Percentiles rank a stretch among this genome's conserved stretches.
Evolutionary conservation across 2,888 invertebrate genomes (phyloP).

Genomic region (Dugesia japonica): DNA sequence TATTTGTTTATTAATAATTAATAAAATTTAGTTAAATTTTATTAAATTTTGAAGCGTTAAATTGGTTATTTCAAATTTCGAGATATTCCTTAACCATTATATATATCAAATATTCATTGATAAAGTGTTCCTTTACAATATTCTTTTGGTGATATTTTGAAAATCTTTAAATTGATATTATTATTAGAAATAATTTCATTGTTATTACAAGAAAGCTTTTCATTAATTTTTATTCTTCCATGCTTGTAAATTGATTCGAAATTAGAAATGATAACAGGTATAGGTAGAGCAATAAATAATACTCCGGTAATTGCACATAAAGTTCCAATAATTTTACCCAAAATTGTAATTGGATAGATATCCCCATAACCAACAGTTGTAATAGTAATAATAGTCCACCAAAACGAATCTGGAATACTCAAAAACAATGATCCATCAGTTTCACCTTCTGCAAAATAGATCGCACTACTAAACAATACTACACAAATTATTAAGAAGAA

Average conservation of each 20-base stretch:
- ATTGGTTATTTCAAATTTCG: no score
- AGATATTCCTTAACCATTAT: no score
- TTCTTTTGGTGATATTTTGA: no score
- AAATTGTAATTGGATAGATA: conserved; percentile 95
- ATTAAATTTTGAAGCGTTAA: no score
- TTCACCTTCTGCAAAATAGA: conserved; percentile 86
- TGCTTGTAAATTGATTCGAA: conserved; percentile 99
- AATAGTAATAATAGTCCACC: conserved; percentile 82
- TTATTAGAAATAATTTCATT: no score
- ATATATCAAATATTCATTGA: no score
- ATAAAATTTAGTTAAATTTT: no score
- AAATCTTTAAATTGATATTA: no score
- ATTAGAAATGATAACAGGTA: conserved; percentile 98
- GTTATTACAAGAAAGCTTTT: no score
- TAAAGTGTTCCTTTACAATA: no score
- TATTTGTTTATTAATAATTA: no score
- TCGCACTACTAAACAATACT: conserved; percentile 81
- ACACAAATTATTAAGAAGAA: conserved; percentile 98
- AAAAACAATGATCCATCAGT: conserved; percentile 75
- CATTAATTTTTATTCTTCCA: conserved; percentile 82
- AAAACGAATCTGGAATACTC: conserved; percentile 83
- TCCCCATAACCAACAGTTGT: conserved; percentile 99
- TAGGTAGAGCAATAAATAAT: conserved; percentile 91
- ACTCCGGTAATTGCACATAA: conserved; percentile 98
- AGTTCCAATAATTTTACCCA: conserved; percentile 78